A percentile compares a stretch with the other conserved stretches of the same genome.
phyloP scores from a whole-genome alignment of 2,113 vertebrate genomes.

The Pimephales promelas region DNA sequence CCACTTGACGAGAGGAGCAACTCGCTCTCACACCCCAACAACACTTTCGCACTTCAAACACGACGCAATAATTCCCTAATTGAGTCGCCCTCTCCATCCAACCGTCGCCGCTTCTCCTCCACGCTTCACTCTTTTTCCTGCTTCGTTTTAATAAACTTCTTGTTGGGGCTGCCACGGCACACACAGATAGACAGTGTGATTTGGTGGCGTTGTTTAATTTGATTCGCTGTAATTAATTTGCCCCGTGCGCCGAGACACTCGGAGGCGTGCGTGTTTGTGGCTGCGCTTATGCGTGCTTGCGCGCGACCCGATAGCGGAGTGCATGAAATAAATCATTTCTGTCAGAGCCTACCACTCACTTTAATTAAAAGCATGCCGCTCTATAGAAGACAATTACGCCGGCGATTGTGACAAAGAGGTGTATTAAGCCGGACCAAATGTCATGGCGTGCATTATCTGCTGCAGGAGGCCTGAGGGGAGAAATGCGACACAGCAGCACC shows the following conservation, averaged over 20 bases:
- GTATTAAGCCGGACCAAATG: slow-evolving; percentile 61
- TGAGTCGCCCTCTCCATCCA: slow-evolving; percentile 43
- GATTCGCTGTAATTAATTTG: slow-evolving; percentile 65
- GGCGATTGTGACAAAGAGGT: slow-evolving; percentile 60
- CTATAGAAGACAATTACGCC: slow-evolving; percentile 57
- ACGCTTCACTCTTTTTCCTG: slow-evolving; percentile 11
- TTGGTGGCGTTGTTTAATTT: slow-evolving; percentile 59
- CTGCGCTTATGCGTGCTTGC: slow-evolving; percentile 25
- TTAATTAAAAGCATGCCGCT: slow-evolving; percentile 61
- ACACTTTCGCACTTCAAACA: slow-evolving; percentile 21
- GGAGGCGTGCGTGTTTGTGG: slow-evolving; percentile 39
- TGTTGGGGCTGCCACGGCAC: slow-evolving; percentile 53
- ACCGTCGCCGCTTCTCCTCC: slow-evolving; percentile 3
- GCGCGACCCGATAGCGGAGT: slow-evolving; percentile 42
- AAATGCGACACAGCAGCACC: slow-evolving; percentile 42
- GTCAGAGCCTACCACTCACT: slow-evolving; percentile 63
- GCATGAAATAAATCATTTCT: slow-evolving; percentile 61
- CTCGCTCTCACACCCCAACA: neutral
- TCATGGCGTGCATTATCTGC: slow-evolving; percentile 55
- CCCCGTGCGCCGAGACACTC: slow-evolving; percentile 52
- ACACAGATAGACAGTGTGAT: slow-evolving; percentile 55
- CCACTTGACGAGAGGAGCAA: neutral
- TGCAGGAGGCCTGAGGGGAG: slow-evolving; percentile 38
- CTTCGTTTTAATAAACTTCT: slow-evolving; percentile 58
- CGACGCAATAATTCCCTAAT: slow-evolving; percentile 43